phyloP scores from a whole-genome alignment of 2,113 vertebrate genomes.

The Thalassoma bifasciatum region DNA sequence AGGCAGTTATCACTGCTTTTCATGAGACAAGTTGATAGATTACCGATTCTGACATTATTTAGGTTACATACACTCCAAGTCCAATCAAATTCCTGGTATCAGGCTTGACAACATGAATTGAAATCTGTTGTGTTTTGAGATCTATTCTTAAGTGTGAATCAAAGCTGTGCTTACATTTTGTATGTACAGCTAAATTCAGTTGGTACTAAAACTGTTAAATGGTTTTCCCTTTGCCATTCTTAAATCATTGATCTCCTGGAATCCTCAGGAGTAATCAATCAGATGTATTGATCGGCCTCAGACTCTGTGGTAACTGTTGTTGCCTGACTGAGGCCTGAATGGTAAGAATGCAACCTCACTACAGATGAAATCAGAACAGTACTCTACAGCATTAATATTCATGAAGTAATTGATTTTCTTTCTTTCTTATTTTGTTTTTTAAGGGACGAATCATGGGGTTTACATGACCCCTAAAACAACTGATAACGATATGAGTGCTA shows the following conservation, averaged over 20 bases:
- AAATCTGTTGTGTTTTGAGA: background rate
- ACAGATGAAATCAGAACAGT: slow-evolving; percentile 2
- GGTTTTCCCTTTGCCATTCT: slow-evolving; percentile 7
- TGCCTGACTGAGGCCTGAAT: background rate
- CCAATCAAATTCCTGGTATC: background rate
- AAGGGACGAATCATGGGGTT: background rate
- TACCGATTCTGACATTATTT: background rate
- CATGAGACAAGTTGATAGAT: slow-evolving; percentile 10
- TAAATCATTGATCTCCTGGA: slow-evolving; percentile 6
- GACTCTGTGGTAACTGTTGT: background rate
- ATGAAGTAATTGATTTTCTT: too few species aligned
- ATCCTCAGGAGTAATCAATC: slow-evolving; percentile 10
- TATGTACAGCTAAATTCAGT: background rate
- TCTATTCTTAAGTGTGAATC: background rate
- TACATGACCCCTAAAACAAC: background rate
- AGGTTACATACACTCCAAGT: background rate
- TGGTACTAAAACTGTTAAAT: background rate
- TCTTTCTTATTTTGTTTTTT: too few species aligned
- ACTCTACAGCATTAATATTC: background rate
- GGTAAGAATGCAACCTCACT: background rate
- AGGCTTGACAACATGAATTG: background rate
- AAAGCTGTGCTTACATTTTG: background rate
- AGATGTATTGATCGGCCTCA: slow-evolving; percentile 7
- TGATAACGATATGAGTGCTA: background rate
- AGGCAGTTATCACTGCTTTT: slow-evolving; percentile 6